phyloP scores from a whole-genome alignment of 2,888 invertebrate genomes.

The Phaonia tiefii region DNA sequence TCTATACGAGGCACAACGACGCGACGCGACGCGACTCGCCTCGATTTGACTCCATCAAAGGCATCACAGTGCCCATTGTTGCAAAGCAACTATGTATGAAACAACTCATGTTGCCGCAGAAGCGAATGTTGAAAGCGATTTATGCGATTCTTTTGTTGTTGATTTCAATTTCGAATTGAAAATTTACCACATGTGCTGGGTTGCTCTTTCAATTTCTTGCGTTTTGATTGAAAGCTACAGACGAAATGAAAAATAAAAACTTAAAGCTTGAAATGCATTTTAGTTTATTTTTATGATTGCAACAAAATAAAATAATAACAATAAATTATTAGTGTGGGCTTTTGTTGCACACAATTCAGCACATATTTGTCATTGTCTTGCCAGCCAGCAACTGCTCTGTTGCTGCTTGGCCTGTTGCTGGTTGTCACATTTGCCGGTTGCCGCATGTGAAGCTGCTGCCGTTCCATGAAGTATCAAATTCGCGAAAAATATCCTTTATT shows the following conservation, averaged over 20 bases:
- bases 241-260: too few species aligned
- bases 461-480: conserved; percentile 28
- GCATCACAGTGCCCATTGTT: conserved; percentile 48
- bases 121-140: background rate
- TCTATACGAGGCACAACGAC: conserved; percentile 37
- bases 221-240: conserved; percentile 65
- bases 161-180: conserved; percentile 22
- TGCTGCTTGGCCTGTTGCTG: conserved; percentile 3
- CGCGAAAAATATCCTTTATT: background rate
- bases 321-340: conserved; percentile 62
- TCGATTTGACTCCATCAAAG: background rate
- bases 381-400: conserved; percentile 1
- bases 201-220: conserved; percentile 14
- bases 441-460: too few species aligned
- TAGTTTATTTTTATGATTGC: conserved; percentile 7
- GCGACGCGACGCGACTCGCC: background rate
- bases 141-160: conserved; percentile 26
- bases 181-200: conserved; percentile 21
- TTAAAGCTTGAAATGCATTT: conserved; percentile 52
- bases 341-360: conserved; percentile 57
- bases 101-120: conserved; percentile 23
- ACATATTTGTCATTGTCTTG: conserved; percentile 63
- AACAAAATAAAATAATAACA: conserved; percentile 43
- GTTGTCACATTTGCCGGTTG: background rate
- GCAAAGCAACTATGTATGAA: conserved; percentile 54